phyloP scores from a whole-genome alignment of 2,113 vertebrate species.

The Chionis minor region DNA sequence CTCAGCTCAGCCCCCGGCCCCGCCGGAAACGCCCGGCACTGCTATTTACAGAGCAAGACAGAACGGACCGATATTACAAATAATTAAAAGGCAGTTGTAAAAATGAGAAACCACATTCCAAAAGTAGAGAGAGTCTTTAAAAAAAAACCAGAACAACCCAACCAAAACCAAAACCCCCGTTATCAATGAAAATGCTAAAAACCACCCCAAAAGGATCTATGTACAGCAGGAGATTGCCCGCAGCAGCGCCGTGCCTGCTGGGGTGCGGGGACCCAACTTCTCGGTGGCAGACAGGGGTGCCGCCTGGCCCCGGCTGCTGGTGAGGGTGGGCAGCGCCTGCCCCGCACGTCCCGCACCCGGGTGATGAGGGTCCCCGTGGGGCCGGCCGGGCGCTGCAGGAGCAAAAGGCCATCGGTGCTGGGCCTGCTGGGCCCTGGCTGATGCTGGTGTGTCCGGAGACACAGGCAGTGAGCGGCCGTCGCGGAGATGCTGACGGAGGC shows the following conservation, averaged over 20 bases:
- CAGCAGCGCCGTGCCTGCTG: conserved; percentile 6
- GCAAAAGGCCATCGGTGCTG: conserved; percentile 43
- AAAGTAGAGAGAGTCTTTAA: conserved; percentile 70
- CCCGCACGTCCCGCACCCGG: neutral
- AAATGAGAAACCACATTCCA: conserved; percentile 75
- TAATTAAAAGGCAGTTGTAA: conserved; percentile 65
- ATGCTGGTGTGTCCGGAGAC: conserved; percentile 31
- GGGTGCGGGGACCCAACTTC: neutral
- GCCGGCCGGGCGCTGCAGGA: neutral
- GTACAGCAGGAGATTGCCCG: conserved; percentile 68
- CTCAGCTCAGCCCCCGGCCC: neutral
- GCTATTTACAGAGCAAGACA: conserved; percentile 61
- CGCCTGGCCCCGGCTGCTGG: neutral
- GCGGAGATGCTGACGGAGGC: neutral
- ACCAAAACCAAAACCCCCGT: conserved; percentile 16
- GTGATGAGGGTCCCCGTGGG: neutral
- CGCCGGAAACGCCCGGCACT: neutral
- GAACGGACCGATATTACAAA: conserved; percentile 52
- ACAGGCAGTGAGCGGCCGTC: conserved; percentile 48
- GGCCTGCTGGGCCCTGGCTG: conserved; percentile 20
- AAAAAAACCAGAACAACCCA: neutral
- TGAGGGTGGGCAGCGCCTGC: neutral
- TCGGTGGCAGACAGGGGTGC: neutral
- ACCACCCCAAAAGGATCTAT: conserved; percentile 62
- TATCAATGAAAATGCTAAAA: conserved; percentile 75